Percentiles rank a stretch among this genome's conserved stretches.
Evolutionary conservation across 2,113 vertebrate species (phyloP).

Genomic region (Lycocorax pyrrhopterus): DNA sequence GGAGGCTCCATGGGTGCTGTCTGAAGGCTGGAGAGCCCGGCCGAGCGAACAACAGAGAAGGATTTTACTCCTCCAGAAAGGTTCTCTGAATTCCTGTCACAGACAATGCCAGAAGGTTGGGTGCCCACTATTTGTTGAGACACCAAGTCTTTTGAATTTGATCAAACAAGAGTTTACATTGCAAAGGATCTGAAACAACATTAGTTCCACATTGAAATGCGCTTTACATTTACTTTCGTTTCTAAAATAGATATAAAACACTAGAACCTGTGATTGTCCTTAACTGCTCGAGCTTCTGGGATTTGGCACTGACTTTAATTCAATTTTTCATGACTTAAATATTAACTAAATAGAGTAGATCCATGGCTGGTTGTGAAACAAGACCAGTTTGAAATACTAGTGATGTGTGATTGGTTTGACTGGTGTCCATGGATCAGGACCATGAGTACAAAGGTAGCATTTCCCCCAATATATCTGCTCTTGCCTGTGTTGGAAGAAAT

Average conservation of each 20-base stretch:
- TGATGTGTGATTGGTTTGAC: neutral
- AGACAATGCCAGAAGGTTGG: neutral
- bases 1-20: rapidly evolving
- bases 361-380: neutral
- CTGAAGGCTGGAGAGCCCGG: neutral
- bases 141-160: neutral
- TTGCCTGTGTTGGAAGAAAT: neutral
- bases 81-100: neutral
- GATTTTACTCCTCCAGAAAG: neutral
- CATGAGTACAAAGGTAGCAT: rapidly evolving
- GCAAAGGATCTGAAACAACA: neutral
- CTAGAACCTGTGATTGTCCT: neutral
- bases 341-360: neutral
- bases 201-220: neutral
- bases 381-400: neutral
- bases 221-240: neutral
- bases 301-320: neutral
- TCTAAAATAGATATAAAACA: neutral
- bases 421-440: neutral
- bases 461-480: neutral
- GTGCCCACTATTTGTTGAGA: neutral
- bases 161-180: neutral
- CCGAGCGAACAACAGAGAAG: neutral
- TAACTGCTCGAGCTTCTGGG: rapidly evolving
- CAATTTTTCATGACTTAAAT: neutral